phyloP scores from a whole-genome alignment of 2,797 vertebrate genomes.

The Ptychobarbus kaznakovi region DNA sequence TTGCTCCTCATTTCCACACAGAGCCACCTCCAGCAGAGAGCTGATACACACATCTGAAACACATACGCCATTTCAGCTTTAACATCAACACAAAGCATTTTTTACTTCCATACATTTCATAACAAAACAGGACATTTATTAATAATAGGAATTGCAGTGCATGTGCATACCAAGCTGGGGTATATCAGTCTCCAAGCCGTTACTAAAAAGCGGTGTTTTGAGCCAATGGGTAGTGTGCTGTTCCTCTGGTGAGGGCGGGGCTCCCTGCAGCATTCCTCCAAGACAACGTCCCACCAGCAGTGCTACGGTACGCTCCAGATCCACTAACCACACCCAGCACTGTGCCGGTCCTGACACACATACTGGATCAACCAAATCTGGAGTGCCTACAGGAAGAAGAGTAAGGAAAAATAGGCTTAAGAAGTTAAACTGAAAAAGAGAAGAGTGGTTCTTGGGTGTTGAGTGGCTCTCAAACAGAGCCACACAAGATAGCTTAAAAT shows the following conservation, averaged over 20 bases:
- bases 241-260: conserved; percentile 89
- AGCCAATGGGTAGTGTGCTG: conserved; percentile 94
- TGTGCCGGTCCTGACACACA: conserved; percentile 82
- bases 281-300: conserved; percentile 94
- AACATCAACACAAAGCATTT: neutral
- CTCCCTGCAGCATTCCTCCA: conserved; percentile 96
- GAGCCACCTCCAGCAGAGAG: conserved; percentile 90
- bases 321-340: conserved; percentile 97
- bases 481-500: neutral
- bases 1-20: conserved; percentile 95
- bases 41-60: conserved; percentile 89
- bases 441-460: neutral
- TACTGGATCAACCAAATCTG: conserved; percentile 87
- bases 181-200: conserved; percentile 92
- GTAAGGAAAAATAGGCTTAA: neutral
- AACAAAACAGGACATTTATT: neutral
- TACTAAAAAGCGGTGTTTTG: conserved; percentile 93
- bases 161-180: conserved; percentile 85
- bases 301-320: conserved; percentile 93
- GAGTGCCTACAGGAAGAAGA: conserved; percentile 78
- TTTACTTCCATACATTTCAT: conserved; percentile 1
- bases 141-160: too few species aligned
- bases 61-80: conserved; percentile 23
- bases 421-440: neutral
- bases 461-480: neutral